A percentile compares a stretch with the other conserved stretches of the same genome.
Evolutionary conservation across 1,140 invertebrate species (phyloP).

Genomic region (Zaprionus capensis): DNA sequence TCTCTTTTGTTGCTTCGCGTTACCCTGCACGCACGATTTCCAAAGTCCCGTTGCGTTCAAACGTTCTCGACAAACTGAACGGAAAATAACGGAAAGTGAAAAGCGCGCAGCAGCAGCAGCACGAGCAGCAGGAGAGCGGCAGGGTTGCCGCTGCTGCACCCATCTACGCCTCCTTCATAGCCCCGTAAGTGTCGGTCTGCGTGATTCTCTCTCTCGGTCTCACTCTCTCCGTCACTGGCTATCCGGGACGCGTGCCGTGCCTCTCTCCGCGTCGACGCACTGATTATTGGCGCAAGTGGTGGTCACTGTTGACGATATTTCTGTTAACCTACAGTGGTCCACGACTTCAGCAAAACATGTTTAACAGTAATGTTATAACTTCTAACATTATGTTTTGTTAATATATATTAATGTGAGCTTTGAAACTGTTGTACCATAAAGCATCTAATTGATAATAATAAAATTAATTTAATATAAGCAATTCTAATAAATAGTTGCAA

Average conservation of each 20-base stretch:
- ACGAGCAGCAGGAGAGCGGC: conserved; percentile 25
- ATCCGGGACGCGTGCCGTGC: conserved; percentile 60
- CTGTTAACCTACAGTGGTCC: conserved; percentile 12
- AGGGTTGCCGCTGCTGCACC: conserved; percentile 48
- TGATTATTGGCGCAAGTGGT: conserved; percentile 60
- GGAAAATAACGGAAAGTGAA: conserved; percentile 65
- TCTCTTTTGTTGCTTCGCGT: conserved; percentile 29
- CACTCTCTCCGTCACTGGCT: conserved; percentile 28
- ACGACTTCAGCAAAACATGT: background rate
- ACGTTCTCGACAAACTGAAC: conserved; percentile 79
- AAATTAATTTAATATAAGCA: too few relatives aligned
- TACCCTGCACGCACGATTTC: conserved; percentile 61
- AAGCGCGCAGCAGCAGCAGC: conserved; percentile 58
- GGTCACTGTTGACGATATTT: conserved; percentile 55
- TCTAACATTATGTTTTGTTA: background rate
- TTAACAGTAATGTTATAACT: background rate
- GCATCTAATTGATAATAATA: too few relatives aligned
- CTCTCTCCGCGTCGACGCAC: conserved; percentile 62
- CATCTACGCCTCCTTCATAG: conserved; percentile 36
- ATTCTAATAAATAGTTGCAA: too few relatives aligned
- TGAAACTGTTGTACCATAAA: background rate
- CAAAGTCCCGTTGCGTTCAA: conserved; percentile 65
- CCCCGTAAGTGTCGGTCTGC: conserved; percentile 23
- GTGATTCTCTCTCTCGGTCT: conserved; percentile 2
- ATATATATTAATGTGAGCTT: background rate